Evolutionary conservation across 1,140 invertebrate genomes (phyloP), one percentile per base, ranked within the genome.

Genomic region (Drosophila subobscura): DNA sequence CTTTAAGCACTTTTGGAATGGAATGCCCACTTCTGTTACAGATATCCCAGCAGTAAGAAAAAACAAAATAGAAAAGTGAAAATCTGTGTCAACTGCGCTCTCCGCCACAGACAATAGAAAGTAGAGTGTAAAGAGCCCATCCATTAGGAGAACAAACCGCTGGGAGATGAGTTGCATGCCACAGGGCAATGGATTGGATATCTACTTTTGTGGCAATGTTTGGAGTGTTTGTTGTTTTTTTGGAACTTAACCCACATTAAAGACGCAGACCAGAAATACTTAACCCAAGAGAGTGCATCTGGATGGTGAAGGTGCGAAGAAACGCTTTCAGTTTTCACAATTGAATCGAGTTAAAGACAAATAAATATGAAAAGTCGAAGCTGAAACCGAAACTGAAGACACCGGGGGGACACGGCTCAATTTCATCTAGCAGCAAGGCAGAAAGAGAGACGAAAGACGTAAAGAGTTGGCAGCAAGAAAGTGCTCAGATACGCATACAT

Each of bases 311-410:
- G 81, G 81, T 85, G 81, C 75, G 81, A 86, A 85, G 79, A 65
- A 56, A 85, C 25, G 25, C 81, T 85, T 85, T 85, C 81, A 70
- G 57, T 85, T 85, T 86, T 86, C 81, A 85, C 81, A 73, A 86
- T 80, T 74, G 72, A 77, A 58, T 64, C 41, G 65, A 65, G 53
- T 71, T 63, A 79, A 67, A 41, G 46, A 49, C 44, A 49, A 68
- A 66, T 60, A 77, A 72, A 71, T 74, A 75, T 54, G 45, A 57
- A 54, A 64, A 60, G 56, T 27, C 45, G 41, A 23, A 16, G 20
- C n/a, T n/a, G 44, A 46, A 58, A 22, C 46, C 22, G 52, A 37
- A 29, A 20, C 16, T 20, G 45, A 40, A 46, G 58, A 10, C 8
- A 29, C 27, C 61, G 22, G 14, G 14, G 47, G 63, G 72, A 79